phyloP scores from a whole-genome alignment of 2,113 vertebrate species.

The Odocoileus virginianus region DNA sequence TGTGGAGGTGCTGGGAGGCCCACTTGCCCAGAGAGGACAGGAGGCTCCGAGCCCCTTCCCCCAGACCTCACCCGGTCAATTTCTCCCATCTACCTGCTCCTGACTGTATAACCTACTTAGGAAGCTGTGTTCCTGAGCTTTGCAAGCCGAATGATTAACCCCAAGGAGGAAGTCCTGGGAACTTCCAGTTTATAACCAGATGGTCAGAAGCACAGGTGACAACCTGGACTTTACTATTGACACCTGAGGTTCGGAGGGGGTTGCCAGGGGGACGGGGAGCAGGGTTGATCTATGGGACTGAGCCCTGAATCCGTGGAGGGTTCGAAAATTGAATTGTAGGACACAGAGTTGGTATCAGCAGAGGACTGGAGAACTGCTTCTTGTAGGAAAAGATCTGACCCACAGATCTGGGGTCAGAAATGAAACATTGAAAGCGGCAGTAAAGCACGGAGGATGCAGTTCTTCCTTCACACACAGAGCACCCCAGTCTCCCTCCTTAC shows the following conservation, averaged over 20 bases:
- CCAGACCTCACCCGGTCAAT: fast-evolving
- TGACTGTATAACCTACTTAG: no score
- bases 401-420: not conserved
- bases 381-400: not conserved
- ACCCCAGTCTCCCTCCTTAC: fast-evolving
- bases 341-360: not conserved
- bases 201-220: not conserved
- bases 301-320: not conserved
- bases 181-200: not conserved
- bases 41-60: not conserved
- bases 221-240: not conserved
- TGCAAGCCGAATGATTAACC: not conserved
- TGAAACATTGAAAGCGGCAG: not conserved
- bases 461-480: not conserved
- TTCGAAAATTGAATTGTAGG: not conserved
- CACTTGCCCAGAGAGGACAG: fast-evolving
- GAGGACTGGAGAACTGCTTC: not conserved
- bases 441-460: no score
- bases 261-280: not conserved
- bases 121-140: not conserved
- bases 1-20: not conserved
- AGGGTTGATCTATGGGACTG: not conserved
- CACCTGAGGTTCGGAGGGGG: not conserved
- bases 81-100: not conserved
- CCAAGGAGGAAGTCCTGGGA: not conserved